Evolutionary conservation across 2,113 vertebrate species (phyloP), one percentile per base, ranked within the genome.

Genomic region (Protomyctophum bolini): DNA sequence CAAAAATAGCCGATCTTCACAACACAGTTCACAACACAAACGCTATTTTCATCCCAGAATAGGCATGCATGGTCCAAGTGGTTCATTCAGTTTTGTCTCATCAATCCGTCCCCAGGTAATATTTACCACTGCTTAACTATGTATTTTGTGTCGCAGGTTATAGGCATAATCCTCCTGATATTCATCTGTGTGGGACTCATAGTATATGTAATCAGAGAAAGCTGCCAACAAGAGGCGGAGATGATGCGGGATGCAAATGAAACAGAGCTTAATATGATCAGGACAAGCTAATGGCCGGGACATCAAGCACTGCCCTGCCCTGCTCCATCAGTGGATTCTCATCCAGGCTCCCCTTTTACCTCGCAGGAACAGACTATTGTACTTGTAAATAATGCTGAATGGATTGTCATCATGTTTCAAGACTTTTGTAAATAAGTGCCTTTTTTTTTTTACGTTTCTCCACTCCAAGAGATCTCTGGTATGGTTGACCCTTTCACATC

Each of bases 131-230:
- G 33, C 58, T 83, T 61, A 14, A 54, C 60, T 63, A 3, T 41
- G 5, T 60, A 33, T 70, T 74, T 58, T 73, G n/a, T 52, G 41
- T 75, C 66, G 58, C 85, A 93, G 91, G 90, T 92, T 83, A 88
- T 92, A 77, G 91, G 91, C 75, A 92, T 92, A 73, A 29, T 89
- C 75, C 87, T 92, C 69, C 92, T 93, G 64, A 91, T 92, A 72
- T 89, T 88, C 82, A 92, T 93, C 87, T 93, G 91, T 87, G 74
- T 86, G 81, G 91, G 91, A 87, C 91, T 93, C 58, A 74, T 93
- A 73, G 88, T 92, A 64, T 92, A 92, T 77, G 89, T 92, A 29
- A 82, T 91, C 80, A 84, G 89, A 89, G 89, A 92, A 73, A 91
- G 89, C 80, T 92, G 90, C 87, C 79, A 87, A 9, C 88, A 88